These are phyloP conservation scores for Linyphia triangularis DNA, from an alignment of 2,888 invertebrate species.

Conservation along the genomic window DNA sequence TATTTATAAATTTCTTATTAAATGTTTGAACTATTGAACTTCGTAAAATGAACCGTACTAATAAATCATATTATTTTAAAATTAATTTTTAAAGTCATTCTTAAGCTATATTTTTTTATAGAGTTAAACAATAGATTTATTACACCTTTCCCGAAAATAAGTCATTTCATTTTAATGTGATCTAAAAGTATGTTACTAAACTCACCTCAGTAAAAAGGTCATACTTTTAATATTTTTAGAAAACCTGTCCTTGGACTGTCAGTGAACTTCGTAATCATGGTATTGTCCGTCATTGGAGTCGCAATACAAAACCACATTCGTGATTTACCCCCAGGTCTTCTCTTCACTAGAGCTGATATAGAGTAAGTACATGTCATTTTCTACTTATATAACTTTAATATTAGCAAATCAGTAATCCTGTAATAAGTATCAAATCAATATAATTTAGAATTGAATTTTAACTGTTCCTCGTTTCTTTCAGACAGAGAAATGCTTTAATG, in stretches of 20 bases:
- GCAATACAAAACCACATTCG: conserved; percentile 57
- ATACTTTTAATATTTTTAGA: conserved; percentile 9
- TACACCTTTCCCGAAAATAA: no score
- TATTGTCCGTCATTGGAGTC: conserved; percentile 41
- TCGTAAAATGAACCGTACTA: no score
- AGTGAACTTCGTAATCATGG: conserved; percentile 35
- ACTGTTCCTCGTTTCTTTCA: background rate
- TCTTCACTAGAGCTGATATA: conserved; percentile 54
- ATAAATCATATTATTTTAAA: no score
- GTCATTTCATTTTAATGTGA: no score
- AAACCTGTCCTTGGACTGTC: conserved; percentile 46
- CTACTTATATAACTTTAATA: background rate
- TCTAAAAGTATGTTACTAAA: no score
- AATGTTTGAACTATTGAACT: no score
- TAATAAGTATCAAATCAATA: background rate
- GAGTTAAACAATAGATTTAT: no score
- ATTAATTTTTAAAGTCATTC: no score
- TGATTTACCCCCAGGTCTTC: conserved; percentile 62
- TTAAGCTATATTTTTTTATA: no score
- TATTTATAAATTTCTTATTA: no score
- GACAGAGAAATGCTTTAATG: conserved; percentile 53
- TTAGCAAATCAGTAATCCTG: background rate
- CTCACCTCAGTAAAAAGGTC: no score
- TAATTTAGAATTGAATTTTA: background rate
- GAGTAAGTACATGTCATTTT: conserved; percentile 46